Base-by-base conservation (phyloP, 2,797 vertebrate genomes). In the Chelidonichthys spinosus region DNA sequence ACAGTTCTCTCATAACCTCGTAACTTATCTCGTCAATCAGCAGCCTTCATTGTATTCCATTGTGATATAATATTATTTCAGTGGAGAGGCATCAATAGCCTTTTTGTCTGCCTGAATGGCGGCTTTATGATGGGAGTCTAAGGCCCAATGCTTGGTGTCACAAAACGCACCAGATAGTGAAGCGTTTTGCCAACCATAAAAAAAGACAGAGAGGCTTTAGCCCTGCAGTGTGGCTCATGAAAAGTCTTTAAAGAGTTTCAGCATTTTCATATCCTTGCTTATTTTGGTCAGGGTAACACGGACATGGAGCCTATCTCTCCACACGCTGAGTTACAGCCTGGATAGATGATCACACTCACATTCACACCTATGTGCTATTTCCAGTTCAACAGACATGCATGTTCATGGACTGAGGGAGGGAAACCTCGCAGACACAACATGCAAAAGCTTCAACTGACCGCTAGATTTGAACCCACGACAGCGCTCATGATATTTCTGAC, bases 1-100 rank as follows among this genome's bases (percentile, higher is more conserved):
- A 10, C 72, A 35, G 25, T 64, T 75, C 44, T 54, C 15, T 50
- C 13, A 25, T 59, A 52, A 33, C 18, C 25, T 25, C 25, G 25
- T 25, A 25, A 25, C 25, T 25, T 25, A 25, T 60, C 63, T 67
- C 32, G 32, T 69, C 49, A 46, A 4, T 80, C 58, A 63, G 50
- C 69, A 59, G 69, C 49, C 11, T 69, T 70, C 47, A 69, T 89
- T 83, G 81, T 85, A 42, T 69, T 39, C 71, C 35, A 14, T 78
- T 76, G 74, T 76, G 69, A 78, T 87, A 78, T 87, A 87, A 91
- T 91, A 87, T 92, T 92, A 86, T 85, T 87, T 85, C 72, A 79
- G 61, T 46, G 47, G 72, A 55, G 59, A 76, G 69, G 63, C 54
- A 82, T 86, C 85, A 92, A 89, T 84, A 47, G 78, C 43, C 59